Conservation (phyloP, 1,140 invertebrate genomes). For the Drosophila erecta region DNA sequence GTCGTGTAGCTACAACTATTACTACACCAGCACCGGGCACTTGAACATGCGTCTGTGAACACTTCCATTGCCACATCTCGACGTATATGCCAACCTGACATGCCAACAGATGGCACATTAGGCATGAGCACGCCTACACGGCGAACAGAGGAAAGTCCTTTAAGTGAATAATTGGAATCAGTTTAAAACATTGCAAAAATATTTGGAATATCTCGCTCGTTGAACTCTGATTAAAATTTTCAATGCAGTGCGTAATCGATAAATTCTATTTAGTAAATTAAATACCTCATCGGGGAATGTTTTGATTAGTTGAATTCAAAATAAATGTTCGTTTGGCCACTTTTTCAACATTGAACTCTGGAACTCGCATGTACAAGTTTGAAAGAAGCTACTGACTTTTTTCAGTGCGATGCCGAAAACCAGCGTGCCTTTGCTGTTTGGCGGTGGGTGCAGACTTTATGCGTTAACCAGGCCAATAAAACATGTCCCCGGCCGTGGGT, state of each 20-base stretch:
- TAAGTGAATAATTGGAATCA: background rate
- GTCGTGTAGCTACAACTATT: constrained; percentile 42
- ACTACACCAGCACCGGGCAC: constrained; percentile 46
- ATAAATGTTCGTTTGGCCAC: background rate
- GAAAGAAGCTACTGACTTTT: background rate
- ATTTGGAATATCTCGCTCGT: too few species aligned
- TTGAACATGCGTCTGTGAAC: constrained; percentile 33
- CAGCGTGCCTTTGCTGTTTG: constrained; percentile 18
- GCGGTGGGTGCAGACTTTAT: constrained; percentile 19
- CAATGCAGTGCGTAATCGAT: too few species aligned
- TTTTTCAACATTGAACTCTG: background rate
- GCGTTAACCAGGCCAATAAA: constrained; percentile 68
- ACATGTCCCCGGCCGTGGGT: constrained; percentile 47
- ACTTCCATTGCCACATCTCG: constrained; percentile 17
- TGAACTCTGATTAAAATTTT: too few species aligned
- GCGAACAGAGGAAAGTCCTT: background rate
- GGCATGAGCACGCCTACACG: constrained; percentile 39
- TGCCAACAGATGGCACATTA: constrained; percentile 52
- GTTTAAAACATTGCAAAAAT: too few species aligned
- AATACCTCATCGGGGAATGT: too few species aligned
- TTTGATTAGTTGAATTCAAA: too few species aligned
- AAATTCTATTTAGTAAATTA: too few species aligned
- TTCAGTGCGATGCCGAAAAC: constrained; percentile 16
- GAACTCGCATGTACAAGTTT: background rate
- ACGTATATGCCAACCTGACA: constrained; percentile 45